Evolutionary conservation across 2,113 vertebrate genomes (phyloP), one percentile per base, ranked within the genome.

Genomic region (Ceyx cyanopectus): DNA sequence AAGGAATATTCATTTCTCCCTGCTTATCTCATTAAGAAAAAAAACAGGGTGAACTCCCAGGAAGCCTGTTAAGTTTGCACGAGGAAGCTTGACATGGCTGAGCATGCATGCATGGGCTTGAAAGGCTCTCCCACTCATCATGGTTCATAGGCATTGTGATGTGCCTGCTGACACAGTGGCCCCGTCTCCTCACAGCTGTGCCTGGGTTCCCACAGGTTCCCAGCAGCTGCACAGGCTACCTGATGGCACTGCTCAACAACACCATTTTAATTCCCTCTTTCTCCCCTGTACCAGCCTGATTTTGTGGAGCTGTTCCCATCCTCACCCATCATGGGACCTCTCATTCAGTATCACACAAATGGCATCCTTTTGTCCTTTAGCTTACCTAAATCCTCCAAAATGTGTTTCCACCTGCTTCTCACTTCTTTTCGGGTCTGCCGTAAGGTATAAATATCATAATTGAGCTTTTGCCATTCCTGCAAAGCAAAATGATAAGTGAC

Each of bases 391-490:
- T 98, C 98, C 89, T 99, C 98, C 74, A 99, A 94, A 93, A 99
- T 98, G 75, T 97, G 98, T 92, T 98, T 99, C 99, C 99, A 99
- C 63, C 98, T 97, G 86, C 97, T 95, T 94, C 97, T 97, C 82
- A 99, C 98, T 94, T 99, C 98, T 80, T 98, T 97, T 65, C 97
- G 97, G 51, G 98, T 91, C 82, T 98, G 98, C 57, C 98, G 95
- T 80, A 99, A 91, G 6, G 97, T 97, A 48, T 99, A 97, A 80
- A 99, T 99, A 82, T 99, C 98, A 40, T 98, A 99, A 93, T 99
- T 99, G 94, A 99, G 97, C 96, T 99, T 99, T 85, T 99, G 99
- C 99, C 99, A 99, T 83, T 99, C 98, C 99, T 99, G 90, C 56
- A 86, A 93, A 89, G 79, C 72, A 92, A 88, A 74, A 24, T 21